Evolutionary conservation across 2,797 vertebrate species (phyloP), one percentile per base, ranked within the genome.

Genomic region (Selene dorsalis): DNA sequence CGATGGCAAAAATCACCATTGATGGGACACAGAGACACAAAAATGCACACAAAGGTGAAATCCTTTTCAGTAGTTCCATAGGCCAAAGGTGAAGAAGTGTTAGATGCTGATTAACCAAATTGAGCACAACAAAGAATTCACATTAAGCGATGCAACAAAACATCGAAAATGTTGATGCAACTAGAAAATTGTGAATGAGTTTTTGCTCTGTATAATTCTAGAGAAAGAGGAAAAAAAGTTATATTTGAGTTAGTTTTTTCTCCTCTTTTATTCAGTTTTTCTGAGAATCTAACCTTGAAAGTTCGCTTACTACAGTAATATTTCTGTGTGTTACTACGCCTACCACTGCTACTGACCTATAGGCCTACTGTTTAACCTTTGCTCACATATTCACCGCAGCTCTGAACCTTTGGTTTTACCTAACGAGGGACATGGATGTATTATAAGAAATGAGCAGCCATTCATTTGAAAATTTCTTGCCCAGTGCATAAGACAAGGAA

Each of bases 91-190:
- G 52, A 57, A 22, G 13, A 61, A 28, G 32, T 45, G 52, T 63
- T 57, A 71, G 22, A 74, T 20, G 45, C n/a, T 39, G 32, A 67
- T 26, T 20, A 20, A 55, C 16, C 32, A 58, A 32, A 69, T 47
- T 41, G 35, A 68, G 35, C 69, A 7, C 6, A 43, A 35, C 14
- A 26, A 10, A 20, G 47, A 24, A 35, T 47, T 2, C 28, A 47
- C 20, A 59, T 35, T 45, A 5, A 38, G 13, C 13, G 2, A 50
- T 65, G 20, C 20, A 65, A 32, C 47, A 65, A 50, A 6, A 64
- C 6, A 24, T 24, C 5, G n/a, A 13, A 24, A 6, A 50, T 4
- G 6, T 65, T 28, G 30, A 52, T 53, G 22, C n/a, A 28, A 55
- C 4, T 3, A 26, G 2, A 4, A 52, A 38, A 66, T 17, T 65